Base-by-base conservation (phyloP, 2,113 vertebrate species). In the Buteo buteo region DNA sequence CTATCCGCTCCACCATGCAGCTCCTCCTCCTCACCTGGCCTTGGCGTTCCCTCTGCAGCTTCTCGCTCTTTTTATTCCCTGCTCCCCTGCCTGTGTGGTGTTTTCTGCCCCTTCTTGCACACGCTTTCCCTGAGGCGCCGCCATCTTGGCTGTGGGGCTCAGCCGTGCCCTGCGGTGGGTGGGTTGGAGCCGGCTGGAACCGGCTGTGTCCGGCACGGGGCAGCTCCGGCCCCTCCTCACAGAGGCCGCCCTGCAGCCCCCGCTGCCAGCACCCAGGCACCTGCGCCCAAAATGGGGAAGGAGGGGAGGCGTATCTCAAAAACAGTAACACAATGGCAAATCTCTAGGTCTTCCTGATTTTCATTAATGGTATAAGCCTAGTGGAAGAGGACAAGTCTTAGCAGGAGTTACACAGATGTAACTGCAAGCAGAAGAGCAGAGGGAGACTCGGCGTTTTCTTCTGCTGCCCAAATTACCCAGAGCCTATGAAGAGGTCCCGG, bases 161-260 rank as follows among this genome's bases (percentile, higher is more conserved):
- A 57, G 19, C 52, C 3, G 3, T 47, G 52, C 52, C 34, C 26
- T 38, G 32, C 1, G 0, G 44, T 54, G 28, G 15, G 11, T 42
- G 3, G 1, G 9, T 19, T 32, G n/a, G 42, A 83, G 20, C 29
- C 1, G 2, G 7, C 49, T 38, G 28, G 34, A 40, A 32, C 44
- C 2, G 1, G 7, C 47, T 50, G 13, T n/a, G 36, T 18, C 36
- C 1, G 1, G 9, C 57, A 18, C 0, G 0, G 31, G 36, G 19
- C 45, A 36, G 20, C 58, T 4, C 22, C 0, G 3, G 10, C 17
- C 9, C 4, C 25, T 25, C 36, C 52, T 67, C 57, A 55, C 12
- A n/a, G 29, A 29, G 20, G 13, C 31, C 1, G 0, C 11, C 25
- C 31, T 31, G 25, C 25, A 38, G 15, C 11, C 11, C 19, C 9